Base-by-base conservation (phyloP, 2,888 invertebrate species). In the Lepeophtheirus nordmannii region DNA sequence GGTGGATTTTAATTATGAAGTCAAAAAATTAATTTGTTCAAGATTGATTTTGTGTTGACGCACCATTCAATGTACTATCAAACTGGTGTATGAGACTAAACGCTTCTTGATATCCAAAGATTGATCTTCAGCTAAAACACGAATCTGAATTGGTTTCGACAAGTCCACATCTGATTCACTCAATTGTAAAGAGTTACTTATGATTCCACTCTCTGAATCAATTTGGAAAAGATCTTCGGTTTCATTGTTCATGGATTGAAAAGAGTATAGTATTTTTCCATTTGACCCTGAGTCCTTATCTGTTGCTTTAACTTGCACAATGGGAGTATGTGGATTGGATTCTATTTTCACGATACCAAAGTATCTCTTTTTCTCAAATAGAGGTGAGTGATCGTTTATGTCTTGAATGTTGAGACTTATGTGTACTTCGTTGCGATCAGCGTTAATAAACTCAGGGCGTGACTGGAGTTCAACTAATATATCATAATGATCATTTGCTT, bases 401-500 rank as follows among this genome's bases (percentile, higher is more conserved):
- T 58, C 12, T 14, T 23, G 17, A 67, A 67, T 7, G 58, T 41
- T 30, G 30, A 62, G 1, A 22, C 9, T 40, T 14, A 12, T 67
- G 10, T 67, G n/a, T 30, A 38, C n/a, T 10, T 10, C 7, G 41
- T 23, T n/a, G 3, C 23, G 62, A 62, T 30, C 84, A 0, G 85
- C 85, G 75, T 88, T 88, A 37, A 89, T 83, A 8, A 87, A 80
- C 1, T 89, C 89, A 69, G 87, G 84, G 39, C 87, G 80, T 0
- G 90, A 88, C 70, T 85, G 84, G 0, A 92, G 78, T 71, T 84
- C 83, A 12, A 93, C 81, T 74, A 85, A 85, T 57, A 90, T 76
- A 8, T 61, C 64, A 65, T 72, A 72, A 20, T 67, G 68, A 56
- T 82, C 82, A 39, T 81, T 80, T 2, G 80, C 81, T 76, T 93